Percentiles rank a stretch among this genome's conserved stretches.
These are phyloP conservation scores for Eptatretus atami DNA, from an alignment of 2,797 vertebrate species.

Conservation along the genomic window DNA sequence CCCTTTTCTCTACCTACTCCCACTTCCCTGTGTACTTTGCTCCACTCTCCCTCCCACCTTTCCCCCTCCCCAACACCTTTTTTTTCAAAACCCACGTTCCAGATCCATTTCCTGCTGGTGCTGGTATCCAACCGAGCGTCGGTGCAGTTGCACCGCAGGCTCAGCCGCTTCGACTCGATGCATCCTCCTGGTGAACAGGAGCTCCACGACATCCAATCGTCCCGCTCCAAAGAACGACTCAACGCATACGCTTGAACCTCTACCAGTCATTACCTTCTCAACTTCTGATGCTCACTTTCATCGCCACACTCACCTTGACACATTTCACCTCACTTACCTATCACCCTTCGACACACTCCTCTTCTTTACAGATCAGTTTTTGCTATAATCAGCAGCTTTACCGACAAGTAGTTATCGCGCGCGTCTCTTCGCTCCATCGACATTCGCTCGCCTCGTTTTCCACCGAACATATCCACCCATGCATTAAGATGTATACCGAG, in stretches of 20 bases:
- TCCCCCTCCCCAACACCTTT: not conserved
- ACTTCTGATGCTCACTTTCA: not conserved
- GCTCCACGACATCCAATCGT: not conserved
- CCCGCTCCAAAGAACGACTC: conserved; percentile 1
- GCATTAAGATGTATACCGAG: too few species aligned
- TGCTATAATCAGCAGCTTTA: not conserved
- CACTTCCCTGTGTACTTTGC: not conserved
- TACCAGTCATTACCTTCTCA: not conserved
- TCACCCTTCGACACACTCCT: not conserved
- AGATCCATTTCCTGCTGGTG: not conserved
- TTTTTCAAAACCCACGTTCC: not conserved
- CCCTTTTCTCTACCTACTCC: not conserved
- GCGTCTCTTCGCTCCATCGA: not conserved
- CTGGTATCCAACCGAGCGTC: not conserved
- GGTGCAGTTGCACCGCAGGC: not conserved
- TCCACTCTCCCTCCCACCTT: not conserved
- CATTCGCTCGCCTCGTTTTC: not conserved
- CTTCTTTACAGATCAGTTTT: not conserved
- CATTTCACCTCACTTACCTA: not conserved
- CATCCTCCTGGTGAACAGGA: not conserved
- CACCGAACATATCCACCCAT: not conserved
- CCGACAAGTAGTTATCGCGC: not conserved
- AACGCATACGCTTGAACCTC: not conserved
- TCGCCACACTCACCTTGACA: not conserved
- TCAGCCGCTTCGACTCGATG: not conserved